Conservation (phyloP, 2,888 invertebrate genomes). For the Parnassius mnemosyne region DNA sequence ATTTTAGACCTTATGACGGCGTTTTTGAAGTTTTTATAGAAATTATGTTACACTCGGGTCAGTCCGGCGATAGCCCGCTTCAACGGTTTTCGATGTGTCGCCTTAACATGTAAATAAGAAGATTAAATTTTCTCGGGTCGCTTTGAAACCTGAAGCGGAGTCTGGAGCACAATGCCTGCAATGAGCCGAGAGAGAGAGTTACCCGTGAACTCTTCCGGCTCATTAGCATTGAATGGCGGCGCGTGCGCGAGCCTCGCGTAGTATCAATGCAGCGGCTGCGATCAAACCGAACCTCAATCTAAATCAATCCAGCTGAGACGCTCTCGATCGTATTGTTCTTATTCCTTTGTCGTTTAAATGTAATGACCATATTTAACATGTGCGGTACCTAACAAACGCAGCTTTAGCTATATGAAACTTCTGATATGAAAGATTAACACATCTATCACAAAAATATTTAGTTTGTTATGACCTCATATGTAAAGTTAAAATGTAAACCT, state of each 20-base stretch:
- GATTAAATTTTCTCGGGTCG: conserved; percentile 17
- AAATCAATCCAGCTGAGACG: conserved; percentile 59
- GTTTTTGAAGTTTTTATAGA: too few species aligned
- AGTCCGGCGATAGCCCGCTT: too few species aligned
- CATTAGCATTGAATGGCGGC: conserved; percentile 77
- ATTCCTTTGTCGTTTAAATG: conserved; percentile 58
- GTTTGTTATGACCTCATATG: too few species aligned
- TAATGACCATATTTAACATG: conserved; percentile 69
- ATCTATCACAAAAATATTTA: too few species aligned
- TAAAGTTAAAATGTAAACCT: too few species aligned
- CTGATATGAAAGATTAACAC: too few species aligned
- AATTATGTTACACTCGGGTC: too few species aligned
- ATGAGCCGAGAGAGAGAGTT: conserved; percentile 53
- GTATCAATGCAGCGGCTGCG: conserved; percentile 61
- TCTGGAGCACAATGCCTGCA: conserved; percentile 54
- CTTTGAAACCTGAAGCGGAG: conserved; percentile 48
- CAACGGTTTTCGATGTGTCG: too few species aligned
- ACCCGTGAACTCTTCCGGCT: conserved; percentile 69
- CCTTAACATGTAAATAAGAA: conserved; percentile 6
- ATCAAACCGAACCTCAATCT: conserved; percentile 53
- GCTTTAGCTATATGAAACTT: too few species aligned
- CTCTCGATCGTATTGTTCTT: conserved; percentile 58
- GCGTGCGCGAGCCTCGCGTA: conserved; percentile 63
- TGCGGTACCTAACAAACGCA: too few species aligned
- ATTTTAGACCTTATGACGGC: too few species aligned